phyloP scores from a whole-genome alignment of 2,113 vertebrate genomes.

The Protomyctophum bolini region DNA sequence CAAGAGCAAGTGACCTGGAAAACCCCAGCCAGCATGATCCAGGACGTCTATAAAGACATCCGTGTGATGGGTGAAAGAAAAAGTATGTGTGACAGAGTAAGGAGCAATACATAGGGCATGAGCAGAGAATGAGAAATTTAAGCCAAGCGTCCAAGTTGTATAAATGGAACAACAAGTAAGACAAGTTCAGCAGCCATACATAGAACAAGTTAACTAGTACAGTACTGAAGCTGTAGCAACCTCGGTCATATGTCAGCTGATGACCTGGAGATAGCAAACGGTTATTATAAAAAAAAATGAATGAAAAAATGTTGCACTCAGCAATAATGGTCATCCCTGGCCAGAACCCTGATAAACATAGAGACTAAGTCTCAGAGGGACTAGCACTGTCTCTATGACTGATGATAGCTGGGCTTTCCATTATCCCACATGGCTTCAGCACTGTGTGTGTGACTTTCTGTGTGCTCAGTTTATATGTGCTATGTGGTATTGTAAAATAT shows the following conservation, averaged over 20 bases:
- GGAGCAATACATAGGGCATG: not conserved
- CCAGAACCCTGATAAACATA: conserved; percentile 38
- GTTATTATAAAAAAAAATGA: not conserved
- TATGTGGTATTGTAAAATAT: no score
- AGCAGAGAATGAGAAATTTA: conserved; percentile 8
- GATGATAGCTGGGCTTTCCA: conserved; percentile 58
- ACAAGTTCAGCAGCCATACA: not conserved
- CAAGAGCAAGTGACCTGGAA: conserved; percentile 62
- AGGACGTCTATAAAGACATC: conserved; percentile 46
- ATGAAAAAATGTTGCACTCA: conserved; percentile 40
- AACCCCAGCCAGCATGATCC: conserved; percentile 31
- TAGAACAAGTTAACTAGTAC: not conserved
- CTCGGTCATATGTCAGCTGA: not conserved
- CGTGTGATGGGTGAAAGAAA: conserved; percentile 41
- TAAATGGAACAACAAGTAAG: not conserved
- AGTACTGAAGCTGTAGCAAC: not conserved
- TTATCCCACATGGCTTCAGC: conserved; percentile 65
- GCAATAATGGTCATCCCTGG: conserved; percentile 41
- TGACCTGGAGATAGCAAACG: conserved; percentile 9
- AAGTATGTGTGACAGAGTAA: conserved; percentile 36
- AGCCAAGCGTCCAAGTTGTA: not conserved
- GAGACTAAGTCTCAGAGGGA: conserved; percentile 47
- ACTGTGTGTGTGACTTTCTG: conserved; percentile 56
- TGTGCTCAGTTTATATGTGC: conserved; percentile 43
- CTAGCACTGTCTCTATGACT: conserved; percentile 58